Conservation (phyloP, 1,140 invertebrate species). For the Propsilocerus akamusi region DNA sequence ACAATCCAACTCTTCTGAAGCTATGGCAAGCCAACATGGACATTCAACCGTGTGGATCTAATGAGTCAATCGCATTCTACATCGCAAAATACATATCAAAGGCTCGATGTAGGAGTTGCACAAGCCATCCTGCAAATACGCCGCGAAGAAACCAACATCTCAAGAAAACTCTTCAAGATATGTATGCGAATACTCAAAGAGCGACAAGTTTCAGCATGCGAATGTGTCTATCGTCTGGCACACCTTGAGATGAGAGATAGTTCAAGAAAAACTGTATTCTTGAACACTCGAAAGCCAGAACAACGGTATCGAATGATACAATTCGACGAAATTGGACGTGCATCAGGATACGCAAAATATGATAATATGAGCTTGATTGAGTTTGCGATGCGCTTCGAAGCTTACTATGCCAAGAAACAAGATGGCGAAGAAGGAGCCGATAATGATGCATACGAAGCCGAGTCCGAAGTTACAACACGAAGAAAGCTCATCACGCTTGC, state of each 20-base stretch:
- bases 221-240: constrained; percentile 18
- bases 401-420: constrained; percentile 7
- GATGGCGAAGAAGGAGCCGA: constrained; percentile 9
- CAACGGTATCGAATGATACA: constrained; percentile 17
- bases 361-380: constrained; percentile 16
- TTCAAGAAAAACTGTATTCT: constrained; percentile 14
- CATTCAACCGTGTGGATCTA: constrained; percentile 17
- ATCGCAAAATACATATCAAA: constrained; percentile 24
- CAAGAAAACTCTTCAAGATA: constrained; percentile 15
- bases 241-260: constrained; percentile 15
- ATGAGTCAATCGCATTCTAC: constrained; percentile 21
- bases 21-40: constrained; percentile 16
- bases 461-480: constrained; percentile 9
- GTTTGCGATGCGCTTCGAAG: constrained; percentile 19
- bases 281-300: constrained; percentile 20
- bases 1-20: constrained; percentile 12
- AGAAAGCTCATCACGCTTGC: constrained; percentile 11
- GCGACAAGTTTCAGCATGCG: constrained; percentile 16
- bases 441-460: no score
- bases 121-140: constrained; percentile 14
- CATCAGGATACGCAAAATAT: constrained; percentile 21
- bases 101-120: constrained; percentile 11
- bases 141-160: constrained; percentile 12
- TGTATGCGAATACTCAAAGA: not conserved
- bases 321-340: constrained; percentile 13